phyloP scores from a whole-genome alignment of 2,888 invertebrate genomes.

The Dynastes tityus region DNA sequence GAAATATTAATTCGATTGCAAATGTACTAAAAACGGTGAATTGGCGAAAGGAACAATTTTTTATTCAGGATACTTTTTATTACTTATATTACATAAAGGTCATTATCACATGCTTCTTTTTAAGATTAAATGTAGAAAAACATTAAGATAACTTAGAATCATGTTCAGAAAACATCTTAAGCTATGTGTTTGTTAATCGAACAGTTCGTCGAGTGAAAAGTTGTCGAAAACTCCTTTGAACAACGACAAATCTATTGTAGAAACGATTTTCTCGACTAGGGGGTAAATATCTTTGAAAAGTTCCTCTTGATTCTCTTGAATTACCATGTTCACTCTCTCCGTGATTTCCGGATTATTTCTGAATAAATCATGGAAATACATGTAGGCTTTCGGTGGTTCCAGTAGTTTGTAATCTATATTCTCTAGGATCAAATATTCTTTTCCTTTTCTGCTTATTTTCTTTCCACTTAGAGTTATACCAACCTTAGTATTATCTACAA shows the following conservation, averaged over 20 bases:
- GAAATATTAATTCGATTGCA: too few relatives aligned
- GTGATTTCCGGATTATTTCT: slow-evolving; percentile 59
- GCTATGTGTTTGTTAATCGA: neutral
- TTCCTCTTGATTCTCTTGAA: slow-evolving; percentile 59
- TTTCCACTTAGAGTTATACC: slow-evolving; percentile 23
- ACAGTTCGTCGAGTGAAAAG: slow-evolving; percentile 54
- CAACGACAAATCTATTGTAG: slow-evolving; percentile 53
- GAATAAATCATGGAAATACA: slow-evolving; percentile 59
- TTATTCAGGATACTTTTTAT: too few relatives aligned
- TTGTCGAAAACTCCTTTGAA: slow-evolving; percentile 56
- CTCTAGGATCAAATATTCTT: slow-evolving; percentile 44
- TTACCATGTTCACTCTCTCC: slow-evolving; percentile 57
- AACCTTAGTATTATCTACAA: slow-evolving; percentile 18
- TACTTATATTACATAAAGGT: too few relatives aligned
- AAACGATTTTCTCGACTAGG: slow-evolving; percentile 56
- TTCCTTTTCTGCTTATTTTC: slow-evolving; percentile 35
- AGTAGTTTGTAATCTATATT: slow-evolving; percentile 54
- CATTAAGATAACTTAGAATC: too few relatives aligned
- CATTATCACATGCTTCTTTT: too few relatives aligned
- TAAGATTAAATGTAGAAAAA: too few relatives aligned
- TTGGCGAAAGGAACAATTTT: too few relatives aligned
- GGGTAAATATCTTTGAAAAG: slow-evolving; percentile 59
- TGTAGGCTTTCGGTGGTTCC: slow-evolving; percentile 48
- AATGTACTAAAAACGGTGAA: too few relatives aligned
- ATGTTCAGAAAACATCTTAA: too few relatives aligned